phyloP scores from a whole-genome alignment of 2,888 invertebrate genomes.

The Agonopterix arenella region DNA sequence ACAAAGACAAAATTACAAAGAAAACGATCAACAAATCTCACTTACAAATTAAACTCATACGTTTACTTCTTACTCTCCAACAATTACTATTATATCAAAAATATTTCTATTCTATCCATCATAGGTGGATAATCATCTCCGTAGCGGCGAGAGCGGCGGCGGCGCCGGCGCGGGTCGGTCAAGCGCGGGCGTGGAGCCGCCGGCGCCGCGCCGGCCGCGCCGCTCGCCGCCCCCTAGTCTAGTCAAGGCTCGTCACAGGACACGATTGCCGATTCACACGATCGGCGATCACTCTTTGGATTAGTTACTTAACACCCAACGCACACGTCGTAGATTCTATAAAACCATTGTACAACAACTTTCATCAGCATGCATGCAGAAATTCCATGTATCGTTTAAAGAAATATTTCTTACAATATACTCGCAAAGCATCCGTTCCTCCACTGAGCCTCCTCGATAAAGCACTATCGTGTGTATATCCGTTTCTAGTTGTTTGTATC shows the following conservation, averaged over 20 bases:
- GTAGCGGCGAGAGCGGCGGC: slow-evolving; percentile 16
- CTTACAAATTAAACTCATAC: slow-evolving; percentile 72
- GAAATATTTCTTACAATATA: slow-evolving; percentile 44
- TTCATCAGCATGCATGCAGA: slow-evolving; percentile 39
- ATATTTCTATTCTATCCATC: slow-evolving; percentile 52
- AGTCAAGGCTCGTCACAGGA: slow-evolving; percentile 31
- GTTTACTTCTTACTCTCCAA: slow-evolving; percentile 64
- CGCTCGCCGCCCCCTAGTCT: slow-evolving; percentile 16
- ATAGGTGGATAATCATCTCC: slow-evolving; percentile 33
- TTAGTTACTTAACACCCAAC: slow-evolving; percentile 53
- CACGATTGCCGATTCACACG: slow-evolving; percentile 31
- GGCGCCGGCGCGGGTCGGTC: slow-evolving; percentile 9
- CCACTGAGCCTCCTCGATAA: slow-evolving; percentile 59
- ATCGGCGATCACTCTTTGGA: slow-evolving; percentile 50
- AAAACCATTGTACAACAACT: slow-evolving; percentile 35
- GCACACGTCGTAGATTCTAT: slow-evolving; percentile 28
- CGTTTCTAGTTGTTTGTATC: slow-evolving; percentile 42
- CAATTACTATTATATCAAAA: slow-evolving; percentile 68
- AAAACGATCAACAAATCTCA: slow-evolving; percentile 74
- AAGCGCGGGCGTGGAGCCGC: background rate
- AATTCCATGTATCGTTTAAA: slow-evolving; percentile 38
- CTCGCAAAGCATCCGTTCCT: slow-evolving; percentile 47
- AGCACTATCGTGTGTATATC: slow-evolving; percentile 45
- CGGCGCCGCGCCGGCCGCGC: slow-evolving; percentile 3
- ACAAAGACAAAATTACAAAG: slow-evolving; percentile 73